phyloP scores from a whole-genome alignment of 2,113 vertebrate species.

The Cervus canadensis region DNA sequence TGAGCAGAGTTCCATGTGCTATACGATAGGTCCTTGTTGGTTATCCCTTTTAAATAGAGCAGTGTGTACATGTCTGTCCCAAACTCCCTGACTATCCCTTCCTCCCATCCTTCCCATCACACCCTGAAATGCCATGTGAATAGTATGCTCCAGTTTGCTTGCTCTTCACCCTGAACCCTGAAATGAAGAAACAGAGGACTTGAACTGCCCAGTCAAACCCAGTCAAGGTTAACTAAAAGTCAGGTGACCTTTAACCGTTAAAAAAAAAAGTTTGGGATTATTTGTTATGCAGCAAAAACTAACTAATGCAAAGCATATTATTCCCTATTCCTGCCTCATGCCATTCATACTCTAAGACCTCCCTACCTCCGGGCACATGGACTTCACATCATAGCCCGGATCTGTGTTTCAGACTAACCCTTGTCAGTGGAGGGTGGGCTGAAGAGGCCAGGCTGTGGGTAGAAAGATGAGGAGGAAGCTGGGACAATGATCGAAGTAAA shows the following conservation, averaged over 20 bases:
- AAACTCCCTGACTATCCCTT: not conserved
- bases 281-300: not conserved
- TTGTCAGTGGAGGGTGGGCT: not conserved
- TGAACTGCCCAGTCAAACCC: not conserved
- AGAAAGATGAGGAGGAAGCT: not conserved
- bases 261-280: not conserved
- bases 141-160: not conserved
- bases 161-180: not conserved
- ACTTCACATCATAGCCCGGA: not conserved
- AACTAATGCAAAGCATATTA: not conserved
- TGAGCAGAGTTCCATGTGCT: not conserved
- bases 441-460: not conserved
- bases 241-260: not conserved
- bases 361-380: not conserved
- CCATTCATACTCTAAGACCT: not conserved
- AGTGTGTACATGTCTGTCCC: not conserved
- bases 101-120: not conserved
- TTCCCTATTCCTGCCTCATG: not conserved
- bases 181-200: not conserved
- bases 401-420: not conserved
- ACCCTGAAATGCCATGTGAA: not conserved
- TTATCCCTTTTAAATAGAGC: not conserved
- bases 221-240: not conserved
- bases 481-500: not conserved
- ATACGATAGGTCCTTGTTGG: not conserved